These are phyloP conservation scores for Hirundo rustica DNA, from an alignment of 2,797 vertebrate species.

Conservation along the genomic window DNA sequence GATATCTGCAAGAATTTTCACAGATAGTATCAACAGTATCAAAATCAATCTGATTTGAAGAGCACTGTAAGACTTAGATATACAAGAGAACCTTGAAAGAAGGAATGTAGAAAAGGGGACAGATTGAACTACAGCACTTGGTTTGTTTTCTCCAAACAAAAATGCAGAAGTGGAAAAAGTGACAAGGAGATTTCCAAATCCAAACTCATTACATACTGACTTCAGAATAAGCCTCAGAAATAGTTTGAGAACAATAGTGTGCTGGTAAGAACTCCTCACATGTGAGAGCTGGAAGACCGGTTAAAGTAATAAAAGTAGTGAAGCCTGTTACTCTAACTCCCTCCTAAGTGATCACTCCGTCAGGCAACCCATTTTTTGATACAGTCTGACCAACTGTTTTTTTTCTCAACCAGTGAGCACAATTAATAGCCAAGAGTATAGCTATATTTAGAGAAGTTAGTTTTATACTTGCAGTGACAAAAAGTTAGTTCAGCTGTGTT, in stretches of 20 bases:
- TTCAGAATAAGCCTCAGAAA: neutral
- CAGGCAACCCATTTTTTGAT: neutral
- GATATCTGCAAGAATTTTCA: neutral
- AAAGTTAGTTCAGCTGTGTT: neutral
- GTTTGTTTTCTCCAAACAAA: neutral
- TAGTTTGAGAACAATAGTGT: neutral
- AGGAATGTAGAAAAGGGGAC: neutral
- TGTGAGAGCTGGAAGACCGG: neutral
- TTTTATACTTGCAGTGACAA: neutral
- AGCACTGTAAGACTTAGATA: neutral
- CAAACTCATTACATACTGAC: neutral
- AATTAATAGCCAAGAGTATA: neutral
- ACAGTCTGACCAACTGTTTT: neutral
- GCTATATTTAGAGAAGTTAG: neutral
- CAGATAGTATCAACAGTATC: neutral
- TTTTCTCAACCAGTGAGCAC: neutral
- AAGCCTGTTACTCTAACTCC: neutral
- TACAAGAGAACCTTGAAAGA: neutral
- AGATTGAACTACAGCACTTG: neutral
- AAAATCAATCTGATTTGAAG: neutral
- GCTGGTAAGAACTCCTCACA: neutral
- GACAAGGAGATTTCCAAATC: neutral
- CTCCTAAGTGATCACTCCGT: neutral
- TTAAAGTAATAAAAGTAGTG: neutral
- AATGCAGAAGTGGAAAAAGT: neutral